A percentile compares a stretch with the other conserved stretches of the same genome.
Evolutionary conservation across 2,113 vertebrate species (phyloP).

Genomic region (Labeo rohita): DNA sequence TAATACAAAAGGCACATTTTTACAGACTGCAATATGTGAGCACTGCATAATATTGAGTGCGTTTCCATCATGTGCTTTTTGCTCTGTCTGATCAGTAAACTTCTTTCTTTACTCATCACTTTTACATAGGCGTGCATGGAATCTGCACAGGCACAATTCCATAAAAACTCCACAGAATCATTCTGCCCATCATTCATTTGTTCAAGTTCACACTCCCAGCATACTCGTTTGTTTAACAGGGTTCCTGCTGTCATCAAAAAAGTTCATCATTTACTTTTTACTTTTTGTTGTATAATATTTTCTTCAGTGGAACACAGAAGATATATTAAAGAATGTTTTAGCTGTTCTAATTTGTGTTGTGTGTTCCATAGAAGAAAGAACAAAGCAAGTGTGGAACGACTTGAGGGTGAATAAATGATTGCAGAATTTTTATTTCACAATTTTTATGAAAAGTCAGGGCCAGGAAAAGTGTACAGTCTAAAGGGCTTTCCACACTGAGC

Average conservation of each 20-base stretch:
- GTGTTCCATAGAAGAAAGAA: background rate
- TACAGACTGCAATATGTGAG: background rate
- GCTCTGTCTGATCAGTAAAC: background rate
- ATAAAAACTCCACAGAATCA: background rate
- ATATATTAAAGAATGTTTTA: no score
- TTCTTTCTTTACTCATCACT: background rate
- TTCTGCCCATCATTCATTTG: background rate
- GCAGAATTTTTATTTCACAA: no score
- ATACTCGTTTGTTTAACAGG: background rate
- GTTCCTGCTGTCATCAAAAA: background rate
- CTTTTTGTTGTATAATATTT: no score
- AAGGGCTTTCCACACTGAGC: no score
- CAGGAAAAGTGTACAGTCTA: no score
- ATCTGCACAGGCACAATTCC: background rate
- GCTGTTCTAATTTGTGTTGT: no score
- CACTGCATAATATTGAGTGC: background rate
- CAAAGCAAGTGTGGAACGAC: background rate
- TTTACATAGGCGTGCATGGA: background rate
- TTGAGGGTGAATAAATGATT: background rate
- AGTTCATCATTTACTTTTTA: no score
- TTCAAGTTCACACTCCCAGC: background rate
- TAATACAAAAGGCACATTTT: background rate
- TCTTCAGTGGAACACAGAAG: no score
- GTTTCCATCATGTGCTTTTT: slow-evolving; percentile 6
- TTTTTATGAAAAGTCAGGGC: no score